Evolutionary conservation across 2,113 vertebrate genomes (phyloP).

Genomic region (Hepsetus odoe): DNA sequence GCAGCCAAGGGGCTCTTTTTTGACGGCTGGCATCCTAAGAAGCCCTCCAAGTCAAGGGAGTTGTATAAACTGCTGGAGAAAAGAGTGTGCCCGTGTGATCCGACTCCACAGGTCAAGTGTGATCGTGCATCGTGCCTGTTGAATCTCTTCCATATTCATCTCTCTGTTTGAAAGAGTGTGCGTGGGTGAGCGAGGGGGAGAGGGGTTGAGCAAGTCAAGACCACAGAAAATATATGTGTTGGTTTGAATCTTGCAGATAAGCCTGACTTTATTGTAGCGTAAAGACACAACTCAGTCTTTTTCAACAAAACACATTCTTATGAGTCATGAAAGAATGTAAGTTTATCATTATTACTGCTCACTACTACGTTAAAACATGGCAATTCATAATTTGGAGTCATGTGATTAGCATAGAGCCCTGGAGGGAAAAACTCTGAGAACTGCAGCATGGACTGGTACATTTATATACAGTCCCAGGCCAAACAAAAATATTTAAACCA

Average conservation of each 20-base stretch:
- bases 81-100: not conserved
- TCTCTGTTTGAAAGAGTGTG: constrained; percentile 5
- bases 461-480: too few relatives aligned
- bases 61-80: not conserved
- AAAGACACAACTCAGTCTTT: too few relatives aligned
- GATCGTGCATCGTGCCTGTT: not conserved
- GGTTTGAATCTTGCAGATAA: constrained; percentile 20
- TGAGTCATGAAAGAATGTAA: too few relatives aligned
- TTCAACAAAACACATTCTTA: not conserved
- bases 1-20: not conserved
- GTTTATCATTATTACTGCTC: too few relatives aligned
- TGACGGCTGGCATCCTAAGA: not conserved
- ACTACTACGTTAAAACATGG: too few relatives aligned
- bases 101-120: not conserved
- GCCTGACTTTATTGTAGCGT: not conserved
- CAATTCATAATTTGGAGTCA: too few relatives aligned
- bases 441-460: too few relatives aligned
- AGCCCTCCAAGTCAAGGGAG: not conserved
- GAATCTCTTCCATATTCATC: constrained; percentile 23
- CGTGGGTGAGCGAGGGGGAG: constrained; percentile 30
- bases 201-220: constrained; percentile 15
- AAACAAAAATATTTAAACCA: too few relatives aligned
- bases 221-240: not conserved
- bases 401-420: too few relatives aligned
- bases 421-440: too few relatives aligned